phyloP scores from a whole-genome alignment of 2,113 vertebrate species.

The Anolis sagrei region DNA sequence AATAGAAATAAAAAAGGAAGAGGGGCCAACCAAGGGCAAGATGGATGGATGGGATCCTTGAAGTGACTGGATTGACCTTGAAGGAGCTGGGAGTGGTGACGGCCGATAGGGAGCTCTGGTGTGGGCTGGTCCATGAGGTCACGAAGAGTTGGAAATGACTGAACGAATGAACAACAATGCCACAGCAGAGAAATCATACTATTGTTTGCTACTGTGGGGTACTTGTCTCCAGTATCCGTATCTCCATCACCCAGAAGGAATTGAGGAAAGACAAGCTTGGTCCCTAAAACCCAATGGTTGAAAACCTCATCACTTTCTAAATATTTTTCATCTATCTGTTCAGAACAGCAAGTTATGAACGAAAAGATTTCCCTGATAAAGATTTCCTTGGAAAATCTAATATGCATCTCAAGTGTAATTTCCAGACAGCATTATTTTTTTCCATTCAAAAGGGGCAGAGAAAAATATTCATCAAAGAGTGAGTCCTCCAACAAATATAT shows the following conservation, averaged over 20 bases:
- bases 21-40: too few species aligned
- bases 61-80: too few species aligned
- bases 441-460: slow-evolving; percentile 46
- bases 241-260: not conserved
- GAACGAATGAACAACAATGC: too few species aligned
- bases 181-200: not conserved
- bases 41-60: too few species aligned
- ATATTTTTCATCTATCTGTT: not conserved
- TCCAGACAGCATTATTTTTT: slow-evolving; percentile 54
- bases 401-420: slow-evolving; percentile 36
- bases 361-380: not conserved
- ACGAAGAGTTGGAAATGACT: too few species aligned
- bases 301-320: not conserved
- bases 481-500: slow-evolving; percentile 49
- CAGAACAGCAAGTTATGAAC: slow-evolving; percentile 27
- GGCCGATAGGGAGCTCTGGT: too few species aligned
- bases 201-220: not conserved
- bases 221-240: not conserved
- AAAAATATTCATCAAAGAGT: slow-evolving; percentile 36
- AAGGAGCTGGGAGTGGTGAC: too few species aligned
- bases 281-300: not conserved
- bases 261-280: not conserved
- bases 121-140: too few species aligned
- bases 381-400: not conserved
- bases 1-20: too few species aligned